phyloP scores from a whole-genome alignment of 1,140 invertebrate genomes.

The Drosophila nikananu region DNA sequence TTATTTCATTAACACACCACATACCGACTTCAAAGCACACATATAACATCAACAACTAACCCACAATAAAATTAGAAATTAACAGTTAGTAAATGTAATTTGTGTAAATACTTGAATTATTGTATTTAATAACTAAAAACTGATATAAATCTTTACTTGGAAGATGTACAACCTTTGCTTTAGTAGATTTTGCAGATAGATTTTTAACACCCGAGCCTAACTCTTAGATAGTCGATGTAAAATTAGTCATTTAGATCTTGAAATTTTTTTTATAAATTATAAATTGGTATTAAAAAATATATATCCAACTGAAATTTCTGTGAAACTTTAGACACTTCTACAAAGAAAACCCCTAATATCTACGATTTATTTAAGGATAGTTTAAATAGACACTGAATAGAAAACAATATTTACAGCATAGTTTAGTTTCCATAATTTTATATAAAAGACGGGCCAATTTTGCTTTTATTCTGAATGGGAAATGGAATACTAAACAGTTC shows the following conservation, averaged over 20 bases:
- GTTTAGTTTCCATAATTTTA: neutral
- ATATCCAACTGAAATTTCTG: neutral
- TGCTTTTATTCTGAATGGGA: neutral
- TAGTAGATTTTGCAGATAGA: constrained; percentile 43
- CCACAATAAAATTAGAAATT: constrained; percentile 46
- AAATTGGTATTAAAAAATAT: neutral
- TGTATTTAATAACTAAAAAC: constrained; percentile 25
- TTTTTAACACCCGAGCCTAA: constrained; percentile 16
- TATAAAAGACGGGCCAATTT: neutral
- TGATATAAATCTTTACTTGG: constrained; percentile 18
- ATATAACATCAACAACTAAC: constrained; percentile 66
- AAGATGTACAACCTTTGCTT: constrained; percentile 33
- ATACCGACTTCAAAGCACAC: constrained; percentile 54
- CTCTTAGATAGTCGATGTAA: constrained; percentile 25
- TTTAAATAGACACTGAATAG: neutral
- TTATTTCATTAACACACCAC: constrained; percentile 55
- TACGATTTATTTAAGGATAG: neutral
- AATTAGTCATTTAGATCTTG: constrained; percentile 12
- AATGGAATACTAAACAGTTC: neutral
- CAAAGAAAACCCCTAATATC: neutral
- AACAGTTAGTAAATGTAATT: constrained; percentile 66
- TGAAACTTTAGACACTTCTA: neutral
- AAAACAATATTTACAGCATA: too few relatives aligned
- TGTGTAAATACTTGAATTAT: constrained; percentile 69
- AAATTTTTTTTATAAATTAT: neutral